Conservation (phyloP, 1,140 invertebrate species). For the Condylostylus longicornis region DNA sequence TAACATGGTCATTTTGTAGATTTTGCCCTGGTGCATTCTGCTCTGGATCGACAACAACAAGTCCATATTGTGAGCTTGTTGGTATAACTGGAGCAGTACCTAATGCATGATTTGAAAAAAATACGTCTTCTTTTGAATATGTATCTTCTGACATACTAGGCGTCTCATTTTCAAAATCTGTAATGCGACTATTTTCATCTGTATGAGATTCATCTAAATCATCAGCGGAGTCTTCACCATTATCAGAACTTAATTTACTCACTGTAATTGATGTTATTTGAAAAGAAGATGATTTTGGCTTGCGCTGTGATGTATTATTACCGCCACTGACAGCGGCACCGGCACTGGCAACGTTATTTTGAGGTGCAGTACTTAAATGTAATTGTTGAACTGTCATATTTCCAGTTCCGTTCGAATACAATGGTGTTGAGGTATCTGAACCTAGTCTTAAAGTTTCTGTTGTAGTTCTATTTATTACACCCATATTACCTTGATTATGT, state of each 20-base stretch:
- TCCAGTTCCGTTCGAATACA: too few relatives aligned
- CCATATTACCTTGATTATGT: too few relatives aligned
- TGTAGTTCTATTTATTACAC: too few relatives aligned
- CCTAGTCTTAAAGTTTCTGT: too few relatives aligned
- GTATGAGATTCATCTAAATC: conserved; percentile 88
- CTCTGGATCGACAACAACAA: conserved; percentile 54
- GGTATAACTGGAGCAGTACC: conserved; percentile 68
- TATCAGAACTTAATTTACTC: conserved; percentile 63
- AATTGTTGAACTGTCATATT: too few relatives aligned
- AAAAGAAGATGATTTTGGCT: conserved; percentile 58
- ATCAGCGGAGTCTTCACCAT: conserved; percentile 80
- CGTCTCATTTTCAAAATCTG: conserved; percentile 69
- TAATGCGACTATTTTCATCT: conserved; percentile 65
- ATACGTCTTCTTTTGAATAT: conserved; percentile 66
- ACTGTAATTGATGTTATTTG: conserved; percentile 83
- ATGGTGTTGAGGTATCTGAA: too few relatives aligned
- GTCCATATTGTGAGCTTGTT: conserved; percentile 66
- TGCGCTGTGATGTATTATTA: conserved; percentile 10
- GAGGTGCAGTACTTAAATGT: conserved; percentile 22
- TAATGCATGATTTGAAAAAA: conserved; percentile 56
- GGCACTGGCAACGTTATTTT: conserved; percentile 18
- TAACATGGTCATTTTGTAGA: conserved; percentile 41
- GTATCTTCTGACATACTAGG: conserved; percentile 73
- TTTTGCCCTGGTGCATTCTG: conserved; percentile 18
- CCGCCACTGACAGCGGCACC: conserved; percentile 5